Percentiles rank a stretch among this genome's conserved stretches.
Evolutionary conservation across 2,797 vertebrate genomes (phyloP).

Genomic region (Oreonectes daqikongensis): DNA sequence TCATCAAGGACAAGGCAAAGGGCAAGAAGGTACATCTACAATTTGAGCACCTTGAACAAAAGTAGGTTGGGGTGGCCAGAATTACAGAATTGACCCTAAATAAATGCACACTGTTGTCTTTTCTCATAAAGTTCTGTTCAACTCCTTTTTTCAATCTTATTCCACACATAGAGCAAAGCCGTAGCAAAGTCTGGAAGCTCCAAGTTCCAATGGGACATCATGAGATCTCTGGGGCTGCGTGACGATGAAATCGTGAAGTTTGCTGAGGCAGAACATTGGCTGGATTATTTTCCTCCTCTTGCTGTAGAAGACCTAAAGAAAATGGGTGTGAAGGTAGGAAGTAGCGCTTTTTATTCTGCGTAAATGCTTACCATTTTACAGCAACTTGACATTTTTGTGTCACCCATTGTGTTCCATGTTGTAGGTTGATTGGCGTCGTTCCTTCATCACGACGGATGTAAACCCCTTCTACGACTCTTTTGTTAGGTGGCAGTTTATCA

Average conservation of each 20-base stretch:
- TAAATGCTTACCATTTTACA: not conserved
- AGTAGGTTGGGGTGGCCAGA: not conserved
- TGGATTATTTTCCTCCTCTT: conserved; percentile 93
- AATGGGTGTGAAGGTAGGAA: conserved; percentile 94
- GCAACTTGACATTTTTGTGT: not conserved
- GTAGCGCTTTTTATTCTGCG: not conserved
- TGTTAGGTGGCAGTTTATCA: conserved; percentile 94
- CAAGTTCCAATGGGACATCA: conserved; percentile 95
- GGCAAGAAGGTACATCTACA: conserved; percentile 88
- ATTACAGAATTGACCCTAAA: too few relatives aligned
- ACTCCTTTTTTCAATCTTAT: not conserved
- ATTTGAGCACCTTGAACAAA: not conserved
- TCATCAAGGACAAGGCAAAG: conserved; percentile 96
- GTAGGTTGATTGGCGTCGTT: conserved; percentile 96
- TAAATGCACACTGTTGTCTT: too few relatives aligned
- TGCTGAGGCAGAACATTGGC: conserved; percentile 93
- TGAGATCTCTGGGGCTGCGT: conserved; percentile 88
- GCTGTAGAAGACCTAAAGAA: conserved; percentile 89
- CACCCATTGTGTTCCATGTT: conserved; percentile 26
- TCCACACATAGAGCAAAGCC: conserved; percentile 87
- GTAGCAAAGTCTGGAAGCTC: conserved; percentile 86
- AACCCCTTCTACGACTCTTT: conserved; percentile 98
- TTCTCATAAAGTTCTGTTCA: not conserved
- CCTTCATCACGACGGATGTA: conserved; percentile 94
- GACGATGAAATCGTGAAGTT: conserved; percentile 87